phyloP scores from a whole-genome alignment of 1,140 invertebrate species.

The Riptortus pedestris region DNA sequence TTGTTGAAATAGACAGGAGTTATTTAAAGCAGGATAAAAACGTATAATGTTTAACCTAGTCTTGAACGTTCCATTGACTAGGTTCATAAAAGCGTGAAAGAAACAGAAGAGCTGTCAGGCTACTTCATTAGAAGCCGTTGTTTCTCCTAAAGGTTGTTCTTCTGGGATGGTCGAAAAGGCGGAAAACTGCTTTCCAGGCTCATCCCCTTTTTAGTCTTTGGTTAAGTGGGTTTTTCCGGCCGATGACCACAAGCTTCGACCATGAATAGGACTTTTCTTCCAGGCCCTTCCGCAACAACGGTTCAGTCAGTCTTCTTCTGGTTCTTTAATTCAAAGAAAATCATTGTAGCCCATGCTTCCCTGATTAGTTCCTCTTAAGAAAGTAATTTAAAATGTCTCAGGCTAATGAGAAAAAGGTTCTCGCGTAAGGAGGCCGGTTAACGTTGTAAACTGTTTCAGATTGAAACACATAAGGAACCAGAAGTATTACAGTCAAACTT shows the following conservation, averaged over 20 bases:
- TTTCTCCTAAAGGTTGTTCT: not conserved
- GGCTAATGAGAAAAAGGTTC: not conserved
- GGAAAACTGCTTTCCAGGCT: conserved; percentile 9
- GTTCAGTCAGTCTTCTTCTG: not conserved
- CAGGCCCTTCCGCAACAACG: conserved; percentile 1
- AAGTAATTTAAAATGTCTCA: not conserved
- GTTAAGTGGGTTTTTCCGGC: conserved; percentile 12
- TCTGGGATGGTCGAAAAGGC: not conserved
- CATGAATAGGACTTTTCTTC: not conserved
- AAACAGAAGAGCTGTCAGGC: not conserved
- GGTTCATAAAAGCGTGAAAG: not conserved
- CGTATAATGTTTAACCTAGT: not conserved
- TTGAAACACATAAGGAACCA: no score
- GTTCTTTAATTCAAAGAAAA: not conserved
- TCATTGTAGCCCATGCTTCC: not conserved
- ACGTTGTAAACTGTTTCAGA: not conserved
- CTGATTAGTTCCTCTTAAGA: not conserved
- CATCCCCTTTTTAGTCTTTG: conserved; percentile 4
- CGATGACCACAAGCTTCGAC: not conserved
- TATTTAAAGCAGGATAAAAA: not conserved
- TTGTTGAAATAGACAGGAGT: not conserved
- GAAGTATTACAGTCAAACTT: no score
- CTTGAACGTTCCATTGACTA: not conserved
- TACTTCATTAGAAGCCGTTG: conserved; percentile 11
- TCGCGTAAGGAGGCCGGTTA: not conserved